Conservation (phyloP, 2,113 vertebrate species). For the Vulpes vulpes region DNA sequence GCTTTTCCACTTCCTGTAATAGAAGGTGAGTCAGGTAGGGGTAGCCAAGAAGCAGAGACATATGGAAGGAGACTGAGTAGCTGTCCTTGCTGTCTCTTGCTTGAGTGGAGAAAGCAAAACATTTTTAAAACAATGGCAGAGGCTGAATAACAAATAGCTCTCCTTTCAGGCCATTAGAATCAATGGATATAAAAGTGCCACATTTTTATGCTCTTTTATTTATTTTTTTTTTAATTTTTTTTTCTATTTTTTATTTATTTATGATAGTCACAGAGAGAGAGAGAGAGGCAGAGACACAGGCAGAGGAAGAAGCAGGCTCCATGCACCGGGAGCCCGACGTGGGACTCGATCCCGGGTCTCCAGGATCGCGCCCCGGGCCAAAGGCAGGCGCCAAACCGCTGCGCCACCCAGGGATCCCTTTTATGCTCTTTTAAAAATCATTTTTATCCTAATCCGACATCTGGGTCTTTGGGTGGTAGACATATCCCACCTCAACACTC, state of each 20-base stretch:
- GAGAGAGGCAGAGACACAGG: too few species aligned
- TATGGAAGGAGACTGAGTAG: background rate
- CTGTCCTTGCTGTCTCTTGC: background rate
- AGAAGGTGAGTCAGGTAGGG: background rate
- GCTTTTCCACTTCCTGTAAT: background rate
- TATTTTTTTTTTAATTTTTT: too few species aligned
- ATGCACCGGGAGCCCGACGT: too few species aligned
- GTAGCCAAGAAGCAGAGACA: conserved; percentile 29
- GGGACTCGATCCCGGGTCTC: too few species aligned
- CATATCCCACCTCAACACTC: background rate
- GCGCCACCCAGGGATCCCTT: too few species aligned
- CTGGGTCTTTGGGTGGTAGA: background rate
- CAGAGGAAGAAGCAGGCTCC: too few species aligned
- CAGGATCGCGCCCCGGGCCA: too few species aligned
- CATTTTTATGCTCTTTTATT: background rate
- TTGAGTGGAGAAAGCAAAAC: conserved; percentile 44
- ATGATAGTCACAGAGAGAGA: too few species aligned
- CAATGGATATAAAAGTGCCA: conserved; percentile 23
- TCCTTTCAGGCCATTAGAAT: conserved; percentile 20
- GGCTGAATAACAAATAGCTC: background rate
- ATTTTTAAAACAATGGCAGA: background rate
- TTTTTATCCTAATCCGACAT: background rate
- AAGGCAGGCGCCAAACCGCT: too few species aligned
- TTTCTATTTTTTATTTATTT: too few species aligned
- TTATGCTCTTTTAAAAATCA: background rate